A percentile compares a stretch with the other conserved stretches of the same genome.
Evolutionary conservation across 2,888 invertebrate genomes (phyloP).

Genomic region (Girardia tigrina): DNA sequence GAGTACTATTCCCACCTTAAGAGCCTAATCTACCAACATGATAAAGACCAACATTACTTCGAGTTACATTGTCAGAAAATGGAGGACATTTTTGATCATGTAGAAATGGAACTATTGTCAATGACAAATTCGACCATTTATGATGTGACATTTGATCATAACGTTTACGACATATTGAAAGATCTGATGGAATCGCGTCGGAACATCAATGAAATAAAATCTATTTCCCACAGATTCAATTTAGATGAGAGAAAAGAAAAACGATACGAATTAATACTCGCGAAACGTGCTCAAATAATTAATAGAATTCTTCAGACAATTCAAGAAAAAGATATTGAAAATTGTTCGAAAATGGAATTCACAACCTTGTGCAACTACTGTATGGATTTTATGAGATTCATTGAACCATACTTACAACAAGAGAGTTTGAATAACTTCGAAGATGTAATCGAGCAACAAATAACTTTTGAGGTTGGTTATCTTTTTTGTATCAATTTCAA

Average conservation of each 20-base stretch:
- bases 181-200: background rate
- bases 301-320: background rate
- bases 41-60: background rate
- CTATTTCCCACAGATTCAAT: background rate
- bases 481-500: background rate
- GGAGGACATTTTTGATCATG: background rate
- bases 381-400: background rate
- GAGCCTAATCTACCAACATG: background rate
- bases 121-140: background rate
- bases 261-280: background rate
- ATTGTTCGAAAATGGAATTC: background rate
- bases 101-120: background rate
- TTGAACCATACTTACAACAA: background rate
- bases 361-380: background rate
- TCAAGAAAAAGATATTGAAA: background rate
- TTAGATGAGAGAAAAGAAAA: background rate
- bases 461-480: background rate
- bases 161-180: background rate
- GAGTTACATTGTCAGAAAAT: background rate
- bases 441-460: background rate
- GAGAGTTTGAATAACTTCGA: background rate
- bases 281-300: background rate
- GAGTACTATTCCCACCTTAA: background rate
- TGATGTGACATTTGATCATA: background rate
- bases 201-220: conserved; percentile 5